Base-by-base conservation (phyloP, 2,113 vertebrate genomes). In the Peromyscus leucopus region DNA sequence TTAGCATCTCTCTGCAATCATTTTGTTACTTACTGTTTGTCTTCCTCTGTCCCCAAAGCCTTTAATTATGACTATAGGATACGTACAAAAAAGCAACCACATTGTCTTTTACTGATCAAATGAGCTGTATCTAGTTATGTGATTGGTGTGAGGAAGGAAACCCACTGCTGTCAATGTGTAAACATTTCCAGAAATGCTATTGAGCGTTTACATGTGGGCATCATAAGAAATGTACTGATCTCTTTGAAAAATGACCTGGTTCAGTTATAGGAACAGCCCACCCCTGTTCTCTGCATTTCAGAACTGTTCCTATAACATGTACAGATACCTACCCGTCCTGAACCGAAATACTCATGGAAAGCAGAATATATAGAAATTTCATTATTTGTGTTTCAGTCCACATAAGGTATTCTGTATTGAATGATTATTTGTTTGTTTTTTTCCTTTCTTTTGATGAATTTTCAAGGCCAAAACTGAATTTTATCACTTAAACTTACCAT, bases 221-320 rank as follows among this genome's bases (percentile, higher is more conserved):
- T 63, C 3, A 36, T 59, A 22, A 46, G 39, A 79, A 84, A 24
- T 75, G 59, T 97, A 91, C 9, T 3, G 10, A 55, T 80, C 79
- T 98, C 97, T 97, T 95, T 86, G 65, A 80, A 88, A 89, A 95
- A 93, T 97, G 46, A 88, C 93, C 65, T 67, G 67, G 86, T 84
- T 95, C n/a, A 97, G 19, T 93, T 93, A 46, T 0, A 83, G 89
- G 80, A 15, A 17, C 55, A 78, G 89, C 80, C 80, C 96, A 93
- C 69, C 89, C 75, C 31, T 74, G 71, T 88, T 48, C 48, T 51
- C 71, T 61, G 39, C 16, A 0, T 76, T 39, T 39, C 33, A 17
- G 93, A 84, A 31, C 94, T 72, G 5, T 69, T 26, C 89, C 95
- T 96, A 90, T 96, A 97, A 91, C 82, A 89, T 0, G 46, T 91